Evolutionary conservation across 2,888 invertebrate genomes (phyloP).

Genomic region (Microdon myrmicae): DNA sequence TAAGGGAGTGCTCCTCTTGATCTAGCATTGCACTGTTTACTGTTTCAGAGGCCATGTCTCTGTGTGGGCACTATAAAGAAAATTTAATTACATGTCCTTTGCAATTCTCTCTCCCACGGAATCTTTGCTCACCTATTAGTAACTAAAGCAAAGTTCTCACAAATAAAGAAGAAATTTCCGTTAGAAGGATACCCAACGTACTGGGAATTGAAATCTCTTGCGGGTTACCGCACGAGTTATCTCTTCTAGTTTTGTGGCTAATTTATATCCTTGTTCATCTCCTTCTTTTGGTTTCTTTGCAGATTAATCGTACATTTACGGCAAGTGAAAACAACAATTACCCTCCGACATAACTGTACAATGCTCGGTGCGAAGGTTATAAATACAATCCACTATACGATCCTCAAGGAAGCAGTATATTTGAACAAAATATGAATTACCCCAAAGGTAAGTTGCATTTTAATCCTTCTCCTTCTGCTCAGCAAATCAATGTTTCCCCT

Average conservation of each 20-base stretch:
- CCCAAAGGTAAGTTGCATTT: slow-evolving; percentile 62
- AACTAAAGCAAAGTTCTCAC: no score
- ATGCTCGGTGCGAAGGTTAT: slow-evolving; percentile 33
- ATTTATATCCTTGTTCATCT: slow-evolving; percentile 41
- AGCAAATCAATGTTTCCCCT: background rate
- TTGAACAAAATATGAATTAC: slow-evolving; percentile 62
- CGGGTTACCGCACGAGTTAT: slow-evolving; percentile 12
- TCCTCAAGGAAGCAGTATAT: slow-evolving; percentile 42
- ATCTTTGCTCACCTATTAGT: background rate
- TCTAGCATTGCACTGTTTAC: slow-evolving; percentile 1
- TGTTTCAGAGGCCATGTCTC: no score
- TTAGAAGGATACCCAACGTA: slow-evolving; percentile 18
- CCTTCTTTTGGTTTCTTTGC: slow-evolving; percentile 21
- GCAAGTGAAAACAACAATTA: background rate
- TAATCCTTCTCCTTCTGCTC: no score
- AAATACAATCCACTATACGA: slow-evolving; percentile 26
- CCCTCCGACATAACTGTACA: slow-evolving; percentile 21
- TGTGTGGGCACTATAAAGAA: slow-evolving; percentile 32
- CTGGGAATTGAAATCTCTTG: slow-evolving; percentile 20
- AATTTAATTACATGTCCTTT: slow-evolving; percentile 51
- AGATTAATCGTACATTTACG: slow-evolving; percentile 28
- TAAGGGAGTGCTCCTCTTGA: no score
- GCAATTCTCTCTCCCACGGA: background rate
- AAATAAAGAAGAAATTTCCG: no score
- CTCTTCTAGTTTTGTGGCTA: slow-evolving; percentile 39